These are phyloP conservation scores for Drosophila neotestacea DNA, from an alignment of 2,888 invertebrate genomes.

Conservation along the genomic window DNA sequence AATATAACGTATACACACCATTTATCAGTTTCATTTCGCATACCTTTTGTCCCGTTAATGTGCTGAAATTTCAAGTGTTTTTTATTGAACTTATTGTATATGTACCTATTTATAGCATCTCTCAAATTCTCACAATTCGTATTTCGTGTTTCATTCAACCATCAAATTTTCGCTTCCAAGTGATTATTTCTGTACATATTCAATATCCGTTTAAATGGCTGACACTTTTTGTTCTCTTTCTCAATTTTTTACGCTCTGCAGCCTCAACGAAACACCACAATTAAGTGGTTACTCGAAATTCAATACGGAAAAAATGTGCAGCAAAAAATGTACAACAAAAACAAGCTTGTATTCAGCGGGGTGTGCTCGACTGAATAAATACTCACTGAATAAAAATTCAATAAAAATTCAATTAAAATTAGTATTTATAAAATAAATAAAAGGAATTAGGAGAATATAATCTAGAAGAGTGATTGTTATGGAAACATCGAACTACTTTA, in stretches of 20 bases:
- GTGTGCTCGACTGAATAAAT: neutral
- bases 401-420: no score
- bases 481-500: no score
- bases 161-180: constrained; percentile 14
- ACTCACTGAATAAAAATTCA: neutral
- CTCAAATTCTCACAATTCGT: neutral
- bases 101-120: neutral
- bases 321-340: neutral
- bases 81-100: neutral
- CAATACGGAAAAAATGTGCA: constrained; percentile 8
- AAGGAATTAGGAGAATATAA: no score
- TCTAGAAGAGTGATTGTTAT: no score
- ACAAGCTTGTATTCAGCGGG: neutral
- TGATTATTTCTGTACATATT: constrained; percentile 21
- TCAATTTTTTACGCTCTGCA: neutral
- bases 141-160: neutral
- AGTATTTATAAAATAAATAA: no score
- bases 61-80: neutral
- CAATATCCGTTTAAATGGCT: constrained; percentile 17
- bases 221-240: neutral
- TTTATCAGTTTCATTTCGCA: no score
- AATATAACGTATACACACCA: neutral
- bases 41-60: no score
- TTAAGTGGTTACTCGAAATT: constrained; percentile 28
- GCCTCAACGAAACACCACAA: constrained; percentile 17